Base-by-base conservation (phyloP, 2,888 invertebrate genomes). In the Ganaspis brasiliensis region DNA sequence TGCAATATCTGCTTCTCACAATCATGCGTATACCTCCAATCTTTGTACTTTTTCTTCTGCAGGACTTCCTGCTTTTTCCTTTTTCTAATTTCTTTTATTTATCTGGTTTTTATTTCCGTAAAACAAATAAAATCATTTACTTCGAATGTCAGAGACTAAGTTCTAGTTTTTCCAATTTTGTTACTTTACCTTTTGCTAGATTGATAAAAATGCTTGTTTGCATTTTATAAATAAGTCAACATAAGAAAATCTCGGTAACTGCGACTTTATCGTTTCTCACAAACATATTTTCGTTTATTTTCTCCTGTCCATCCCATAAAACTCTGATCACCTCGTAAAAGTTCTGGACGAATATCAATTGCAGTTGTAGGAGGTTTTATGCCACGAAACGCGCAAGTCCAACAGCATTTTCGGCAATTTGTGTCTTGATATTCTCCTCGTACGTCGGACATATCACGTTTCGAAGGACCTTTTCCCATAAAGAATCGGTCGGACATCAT, bases 1-100 rank as follows among this genome's bases (percentile, higher is more conserved):
- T 31, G 14, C 14, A 57, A 57, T 85, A 84, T 84, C 84, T 82
- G 85, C 78, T 83, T 82, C 79, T 82, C 81, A 19, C 40, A 26
- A 26, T 70, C 52, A 10, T 59, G 26, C 5, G 3, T 14, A 31
- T 52, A 52, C 37, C 72, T 59, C 73, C 70, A 72, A 56, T 35
- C 45, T 19, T n/a, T n/a, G 52, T 19, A n/a, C 67, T 49, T 49
- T 19, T 67, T 73, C 52, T 63, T 49, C 79, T 73, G 59, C 72
- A 19, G 16, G 45, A 37, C 71, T 59, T 67, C 52, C 37, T 31
- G n/a, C 45, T 5, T 24, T 59, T 59, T 37, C n/a, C n/a, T 59
- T 9, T 26, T 31, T 59, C 31, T 16, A 26, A 3, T n/a, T 8
- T n/a, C n/a, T n/a, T 8, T n/a, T 9, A n/a, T 9, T 59, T 56